Evolutionary conservation across 2,888 invertebrate genomes (phyloP).

Genomic region (Zaprionus obscuricornis): DNA sequence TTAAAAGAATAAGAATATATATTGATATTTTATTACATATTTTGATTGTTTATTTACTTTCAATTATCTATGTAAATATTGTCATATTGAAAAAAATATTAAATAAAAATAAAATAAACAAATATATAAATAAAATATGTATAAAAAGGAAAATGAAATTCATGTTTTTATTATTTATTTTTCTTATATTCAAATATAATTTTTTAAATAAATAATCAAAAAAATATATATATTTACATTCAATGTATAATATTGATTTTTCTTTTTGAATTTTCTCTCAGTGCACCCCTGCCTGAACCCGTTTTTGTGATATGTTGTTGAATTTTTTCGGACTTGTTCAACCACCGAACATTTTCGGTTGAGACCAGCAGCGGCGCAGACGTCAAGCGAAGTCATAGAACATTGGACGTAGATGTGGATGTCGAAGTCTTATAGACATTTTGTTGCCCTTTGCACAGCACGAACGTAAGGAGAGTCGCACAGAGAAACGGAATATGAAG

Average conservation of each 20-base stretch:
- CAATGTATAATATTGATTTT: too few relatives aligned
- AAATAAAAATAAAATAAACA: too few relatives aligned
- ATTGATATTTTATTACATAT: background rate
- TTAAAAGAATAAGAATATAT: background rate
- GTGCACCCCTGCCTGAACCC: conserved; percentile 37
- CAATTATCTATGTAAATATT: too few relatives aligned
- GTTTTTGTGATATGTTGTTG: conserved; percentile 57
- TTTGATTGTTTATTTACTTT: too few relatives aligned
- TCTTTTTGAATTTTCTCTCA: conserved; percentile 35
- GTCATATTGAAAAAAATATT: too few relatives aligned
- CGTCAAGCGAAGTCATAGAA: conserved; percentile 53
- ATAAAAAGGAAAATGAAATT: too few relatives aligned
- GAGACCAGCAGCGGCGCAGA: conserved; percentile 73
- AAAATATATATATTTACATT: too few relatives aligned
- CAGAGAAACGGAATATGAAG: background rate
- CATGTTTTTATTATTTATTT: too few relatives aligned
- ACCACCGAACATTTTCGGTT: conserved; percentile 74
- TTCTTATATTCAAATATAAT: too few relatives aligned
- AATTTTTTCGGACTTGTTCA: conserved; percentile 63
- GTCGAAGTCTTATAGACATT: conserved; percentile 33
- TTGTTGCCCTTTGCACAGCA: conserved; percentile 1
- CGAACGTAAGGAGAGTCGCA: conserved; percentile 5
- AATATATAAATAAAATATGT: too few relatives aligned
- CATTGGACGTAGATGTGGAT: too few relatives aligned
- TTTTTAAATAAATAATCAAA: too few relatives aligned